These are phyloP conservation scores for Pachycephala philippinensis DNA, from an alignment of 2,113 vertebrate genomes.

Conservation along the genomic window DNA sequence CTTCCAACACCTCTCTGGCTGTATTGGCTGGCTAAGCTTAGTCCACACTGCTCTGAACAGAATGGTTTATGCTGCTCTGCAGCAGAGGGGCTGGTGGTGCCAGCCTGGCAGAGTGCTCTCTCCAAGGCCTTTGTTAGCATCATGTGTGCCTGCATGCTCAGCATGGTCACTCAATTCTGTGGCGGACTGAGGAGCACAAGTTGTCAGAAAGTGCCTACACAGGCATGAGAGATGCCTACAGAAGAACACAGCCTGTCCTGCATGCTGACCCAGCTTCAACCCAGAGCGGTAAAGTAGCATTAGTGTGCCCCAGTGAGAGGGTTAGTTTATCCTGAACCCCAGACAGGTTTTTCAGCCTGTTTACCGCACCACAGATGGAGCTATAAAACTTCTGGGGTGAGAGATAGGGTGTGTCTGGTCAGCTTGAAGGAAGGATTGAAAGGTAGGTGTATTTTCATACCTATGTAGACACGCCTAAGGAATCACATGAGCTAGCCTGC, in stretches of 20 bases:
- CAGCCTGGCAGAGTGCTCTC: not conserved
- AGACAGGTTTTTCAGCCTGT: not conserved
- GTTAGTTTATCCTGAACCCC: not conserved
- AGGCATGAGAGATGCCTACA: rapidly evolving
- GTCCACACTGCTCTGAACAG: not conserved
- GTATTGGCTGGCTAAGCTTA: not conserved
- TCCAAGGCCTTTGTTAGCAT: not conserved
- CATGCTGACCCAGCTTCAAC: not conserved
- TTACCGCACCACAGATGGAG: not conserved
- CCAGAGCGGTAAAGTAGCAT: not conserved
- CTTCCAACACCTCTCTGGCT: not conserved
- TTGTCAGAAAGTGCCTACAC: not conserved
- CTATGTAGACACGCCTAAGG: not conserved
- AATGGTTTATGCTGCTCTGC: not conserved
- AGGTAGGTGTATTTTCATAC: not conserved
- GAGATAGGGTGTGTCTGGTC: not conserved
- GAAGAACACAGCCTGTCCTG: rapidly evolving
- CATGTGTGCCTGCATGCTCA: not conserved
- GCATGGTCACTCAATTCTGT: rapidly evolving
- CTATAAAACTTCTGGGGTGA: not conserved
- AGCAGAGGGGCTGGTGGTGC: not conserved
- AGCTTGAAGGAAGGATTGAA: not conserved
- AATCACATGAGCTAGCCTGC: not conserved
- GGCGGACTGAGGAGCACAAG: rapidly evolving
- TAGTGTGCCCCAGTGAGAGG: not conserved